Conservation (phyloP, 2,888 invertebrate genomes). For the Parascotia fuliginaria region DNA sequence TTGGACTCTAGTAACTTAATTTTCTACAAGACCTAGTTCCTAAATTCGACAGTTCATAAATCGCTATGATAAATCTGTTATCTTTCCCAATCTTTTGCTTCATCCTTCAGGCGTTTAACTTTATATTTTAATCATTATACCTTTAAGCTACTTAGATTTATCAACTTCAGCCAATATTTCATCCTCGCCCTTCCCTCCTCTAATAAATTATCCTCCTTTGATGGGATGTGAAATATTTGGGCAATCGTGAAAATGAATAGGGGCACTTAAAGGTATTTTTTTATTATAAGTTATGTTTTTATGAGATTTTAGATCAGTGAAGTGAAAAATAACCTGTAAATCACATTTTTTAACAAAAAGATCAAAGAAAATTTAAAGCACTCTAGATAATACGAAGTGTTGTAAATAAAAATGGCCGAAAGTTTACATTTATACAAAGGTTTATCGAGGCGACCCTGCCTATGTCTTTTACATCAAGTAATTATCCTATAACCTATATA, state of each 20-base stretch:
- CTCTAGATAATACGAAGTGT: too few species aligned
- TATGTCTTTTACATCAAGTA: too few species aligned
- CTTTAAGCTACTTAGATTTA: conserved; percentile 20
- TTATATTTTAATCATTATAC: conserved; percentile 29
- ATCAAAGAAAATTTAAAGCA: not conserved
- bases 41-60: conserved; percentile 3
- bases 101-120: conserved; percentile 9
- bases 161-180: conserved; percentile 28
- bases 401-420: too few species aligned
- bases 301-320: not conserved
- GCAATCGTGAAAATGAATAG: conserved; percentile 19
- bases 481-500: too few species aligned
- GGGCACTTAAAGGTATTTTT: conserved; percentile 20
- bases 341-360: not conserved
- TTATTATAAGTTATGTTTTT: not conserved
- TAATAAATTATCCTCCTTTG: conserved; percentile 29
- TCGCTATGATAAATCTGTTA: conserved; percentile 15
- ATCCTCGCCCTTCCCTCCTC: conserved; percentile 8
- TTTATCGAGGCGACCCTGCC: too few species aligned
- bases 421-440: too few species aligned
- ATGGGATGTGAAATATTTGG: conserved; percentile 21
- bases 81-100: conserved; percentile 15
- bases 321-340: not conserved
- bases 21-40: not conserved
- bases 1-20: not conserved